These are phyloP conservation scores for Sussaba pulchella DNA, from an alignment of 2,888 invertebrate species.

Conservation along the genomic window DNA sequence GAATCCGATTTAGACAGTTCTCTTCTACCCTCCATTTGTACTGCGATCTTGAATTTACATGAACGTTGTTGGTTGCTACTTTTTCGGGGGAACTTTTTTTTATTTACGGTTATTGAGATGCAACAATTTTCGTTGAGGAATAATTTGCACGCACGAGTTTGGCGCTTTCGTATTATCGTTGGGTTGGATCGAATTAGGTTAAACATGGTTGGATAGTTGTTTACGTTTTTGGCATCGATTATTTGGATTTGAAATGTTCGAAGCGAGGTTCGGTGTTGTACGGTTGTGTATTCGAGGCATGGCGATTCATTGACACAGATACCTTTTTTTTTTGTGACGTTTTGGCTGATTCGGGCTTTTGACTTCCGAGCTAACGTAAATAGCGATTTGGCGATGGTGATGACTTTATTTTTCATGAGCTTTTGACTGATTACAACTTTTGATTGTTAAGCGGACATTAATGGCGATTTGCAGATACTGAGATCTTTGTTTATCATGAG, in stretches of 20 bases:
- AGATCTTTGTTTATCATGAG: too few relatives aligned
- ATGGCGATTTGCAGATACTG: too few relatives aligned
- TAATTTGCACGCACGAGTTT: not conserved
- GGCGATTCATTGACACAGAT: too few relatives aligned
- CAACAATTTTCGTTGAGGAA: not conserved
- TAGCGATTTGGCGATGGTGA: too few relatives aligned
- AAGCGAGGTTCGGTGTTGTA: too few relatives aligned
- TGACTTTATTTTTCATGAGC: too few relatives aligned
- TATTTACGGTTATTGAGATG: not conserved
- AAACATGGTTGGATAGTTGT: not conserved
- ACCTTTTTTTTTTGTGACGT: too few relatives aligned
- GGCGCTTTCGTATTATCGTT: not conserved
- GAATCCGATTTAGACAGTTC: slow-evolving; percentile 7
- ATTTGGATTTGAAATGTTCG: not conserved
- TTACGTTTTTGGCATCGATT: not conserved
- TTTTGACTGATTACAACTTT: too few relatives aligned
- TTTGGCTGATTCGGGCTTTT: too few relatives aligned
- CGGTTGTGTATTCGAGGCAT: too few relatives aligned
- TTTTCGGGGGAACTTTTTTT: not conserved
- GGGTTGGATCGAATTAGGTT: slow-evolving; percentile 4
- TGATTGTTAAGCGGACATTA: too few relatives aligned
- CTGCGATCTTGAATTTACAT: slow-evolving; percentile 12
- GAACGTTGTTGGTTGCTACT: not conserved
- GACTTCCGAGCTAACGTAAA: too few relatives aligned
- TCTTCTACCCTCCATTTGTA: slow-evolving; percentile 18